Percentiles rank a stretch among this genome's conserved stretches.
Evolutionary conservation across 2,113 vertebrate genomes (phyloP).

Genomic region (Terrapene triunguis): DNA sequence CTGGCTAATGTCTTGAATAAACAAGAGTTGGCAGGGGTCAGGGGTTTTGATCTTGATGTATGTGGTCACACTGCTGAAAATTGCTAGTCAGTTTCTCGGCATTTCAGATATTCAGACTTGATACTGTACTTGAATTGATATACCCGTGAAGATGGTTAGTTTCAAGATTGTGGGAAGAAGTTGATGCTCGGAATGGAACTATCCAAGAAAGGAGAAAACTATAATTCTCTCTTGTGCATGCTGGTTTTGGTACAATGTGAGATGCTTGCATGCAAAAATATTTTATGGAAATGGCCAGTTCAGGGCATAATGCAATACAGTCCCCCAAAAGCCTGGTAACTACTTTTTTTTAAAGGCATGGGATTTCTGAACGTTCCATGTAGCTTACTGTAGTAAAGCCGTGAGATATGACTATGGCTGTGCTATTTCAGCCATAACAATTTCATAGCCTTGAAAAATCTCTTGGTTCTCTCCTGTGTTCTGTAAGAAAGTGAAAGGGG

Average conservation of each 20-base stretch:
- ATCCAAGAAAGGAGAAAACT: background rate
- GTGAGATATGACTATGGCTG: accelerated
- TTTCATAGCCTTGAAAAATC: background rate
- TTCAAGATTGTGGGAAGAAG: background rate
- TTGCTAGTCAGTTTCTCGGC: background rate
- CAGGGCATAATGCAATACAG: background rate
- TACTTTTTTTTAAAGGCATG: accelerated
- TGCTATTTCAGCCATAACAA: background rate
- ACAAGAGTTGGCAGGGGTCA: background rate
- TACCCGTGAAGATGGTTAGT: background rate
- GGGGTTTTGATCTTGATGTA: background rate
- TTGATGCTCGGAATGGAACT: background rate
- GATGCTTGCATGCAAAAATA: background rate
- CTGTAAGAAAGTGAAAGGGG: background rate
- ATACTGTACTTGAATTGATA: background rate
- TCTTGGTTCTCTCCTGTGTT: background rate
- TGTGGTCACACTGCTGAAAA: background rate
- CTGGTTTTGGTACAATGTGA: background rate
- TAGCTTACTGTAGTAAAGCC: background rate
- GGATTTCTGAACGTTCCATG: conserved; percentile 9
- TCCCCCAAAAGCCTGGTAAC: background rate
- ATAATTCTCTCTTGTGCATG: background rate
- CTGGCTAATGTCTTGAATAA: background rate
- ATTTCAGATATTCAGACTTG: background rate
- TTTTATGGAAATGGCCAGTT: background rate